Conservation (phyloP, 1,140 invertebrate genomes). For the Penaeus vannamei region DNA sequence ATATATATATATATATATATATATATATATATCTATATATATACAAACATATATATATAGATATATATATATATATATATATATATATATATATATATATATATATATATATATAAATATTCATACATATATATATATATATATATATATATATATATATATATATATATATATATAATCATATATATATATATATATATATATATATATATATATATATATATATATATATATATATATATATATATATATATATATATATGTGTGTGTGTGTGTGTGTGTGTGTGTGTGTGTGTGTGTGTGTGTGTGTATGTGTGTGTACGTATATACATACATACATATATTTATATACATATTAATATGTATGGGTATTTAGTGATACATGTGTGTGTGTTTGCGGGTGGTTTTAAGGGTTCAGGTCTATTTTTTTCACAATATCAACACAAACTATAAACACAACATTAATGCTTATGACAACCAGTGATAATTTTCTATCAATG, state of each 20-base stretch:
- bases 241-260: too few species aligned
- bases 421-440: too few species aligned
- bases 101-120: constrained; percentile 25
- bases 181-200: constrained; percentile 33
- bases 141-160: constrained; percentile 30
- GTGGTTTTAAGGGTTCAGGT: too few species aligned
- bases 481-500: too few species aligned
- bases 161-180: constrained; percentile 14
- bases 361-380: too few species aligned
- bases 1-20: constrained; percentile 31
- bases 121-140: constrained; percentile 21
- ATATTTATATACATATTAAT: constrained; percentile 40
- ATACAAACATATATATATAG: constrained; percentile 2
- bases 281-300: too few species aligned
- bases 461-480: too few species aligned
- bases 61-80: constrained; percentile 26
- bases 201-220: constrained; percentile 26
- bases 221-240: too few species aligned
- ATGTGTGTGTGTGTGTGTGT: too few species aligned
- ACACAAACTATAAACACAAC: too few species aligned
- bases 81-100: constrained; percentile 28
- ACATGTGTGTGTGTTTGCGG: too few species aligned
- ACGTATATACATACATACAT: not conserved
- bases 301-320: too few species aligned
- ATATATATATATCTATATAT: constrained; percentile 29